Conservation (phyloP, 2,888 invertebrate genomes). For the Leptothorax acervorum region DNA sequence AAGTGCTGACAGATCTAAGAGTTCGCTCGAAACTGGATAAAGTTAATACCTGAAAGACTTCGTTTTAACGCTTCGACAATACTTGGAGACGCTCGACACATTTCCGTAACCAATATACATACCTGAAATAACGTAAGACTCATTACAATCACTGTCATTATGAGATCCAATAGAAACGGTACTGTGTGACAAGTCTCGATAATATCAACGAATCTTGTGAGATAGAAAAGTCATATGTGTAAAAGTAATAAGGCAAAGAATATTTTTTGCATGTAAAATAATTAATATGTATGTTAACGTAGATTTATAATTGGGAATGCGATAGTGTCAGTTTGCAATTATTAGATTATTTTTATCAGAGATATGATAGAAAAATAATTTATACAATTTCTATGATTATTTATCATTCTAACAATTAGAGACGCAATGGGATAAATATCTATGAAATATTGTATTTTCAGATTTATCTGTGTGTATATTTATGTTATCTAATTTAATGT, state of each 20-base stretch:
- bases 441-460: background rate
- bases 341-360: background rate
- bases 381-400: background rate
- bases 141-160: background rate
- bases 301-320: background rate
- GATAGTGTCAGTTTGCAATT: too few species aligned
- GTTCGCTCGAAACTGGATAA: background rate
- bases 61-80: background rate
- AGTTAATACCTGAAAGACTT: background rate
- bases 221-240: background rate
- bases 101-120: background rate
- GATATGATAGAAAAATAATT: background rate
- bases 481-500: background rate
- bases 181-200: background rate
- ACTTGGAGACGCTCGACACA: background rate
- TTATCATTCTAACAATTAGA: background rate
- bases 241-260: background rate
- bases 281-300: background rate
- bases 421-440: background rate
- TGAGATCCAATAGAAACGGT: background rate
- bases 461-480: background rate
- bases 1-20: background rate
- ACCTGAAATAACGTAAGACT: conserved; percentile 14
- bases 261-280: background rate
- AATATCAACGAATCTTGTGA: conserved; percentile 20